These are phyloP conservation scores for Falcunculus frontatus DNA, from an alignment of 2,113 vertebrate genomes.

Conservation along the genomic window DNA sequence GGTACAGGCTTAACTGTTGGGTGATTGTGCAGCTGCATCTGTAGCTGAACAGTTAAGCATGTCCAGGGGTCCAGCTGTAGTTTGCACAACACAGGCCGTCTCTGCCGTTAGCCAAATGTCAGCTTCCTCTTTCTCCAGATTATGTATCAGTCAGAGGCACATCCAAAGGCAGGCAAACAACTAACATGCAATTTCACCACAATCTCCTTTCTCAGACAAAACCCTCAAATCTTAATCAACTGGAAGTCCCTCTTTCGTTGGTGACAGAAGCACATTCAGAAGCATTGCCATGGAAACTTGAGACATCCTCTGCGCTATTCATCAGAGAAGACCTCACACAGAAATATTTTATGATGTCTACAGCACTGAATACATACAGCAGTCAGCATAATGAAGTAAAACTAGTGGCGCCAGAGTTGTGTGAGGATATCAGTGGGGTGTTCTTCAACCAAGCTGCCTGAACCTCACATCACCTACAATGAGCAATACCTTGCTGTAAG, in stretches of 20 bases:
- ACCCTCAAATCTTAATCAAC: neutral
- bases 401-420: neutral
- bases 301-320: conserved; percentile 11
- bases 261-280: conserved; percentile 34
- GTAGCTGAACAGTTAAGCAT: conserved; percentile 4
- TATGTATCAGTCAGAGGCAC: neutral
- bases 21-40: conserved; percentile 49
- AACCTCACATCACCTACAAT: neutral
- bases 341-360: conserved; percentile 39
- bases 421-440: neutral
- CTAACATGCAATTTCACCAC: neutral
- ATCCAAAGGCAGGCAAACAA: neutral
- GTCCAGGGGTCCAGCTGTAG: conserved; percentile 38
- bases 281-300: conserved; percentile 51
- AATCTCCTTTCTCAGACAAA: neutral
- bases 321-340: neutral
- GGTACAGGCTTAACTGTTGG: conserved; percentile 46
- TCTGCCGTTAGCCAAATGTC: conserved; percentile 19
- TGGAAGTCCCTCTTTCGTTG: neutral
- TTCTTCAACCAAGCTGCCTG: neutral
- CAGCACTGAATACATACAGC: neutral
- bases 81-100: neutral
- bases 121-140: neutral
- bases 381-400: neutral
- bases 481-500: neutral